Conservation (phyloP, 2,888 invertebrate species). For the Tridacna gigas region DNA sequence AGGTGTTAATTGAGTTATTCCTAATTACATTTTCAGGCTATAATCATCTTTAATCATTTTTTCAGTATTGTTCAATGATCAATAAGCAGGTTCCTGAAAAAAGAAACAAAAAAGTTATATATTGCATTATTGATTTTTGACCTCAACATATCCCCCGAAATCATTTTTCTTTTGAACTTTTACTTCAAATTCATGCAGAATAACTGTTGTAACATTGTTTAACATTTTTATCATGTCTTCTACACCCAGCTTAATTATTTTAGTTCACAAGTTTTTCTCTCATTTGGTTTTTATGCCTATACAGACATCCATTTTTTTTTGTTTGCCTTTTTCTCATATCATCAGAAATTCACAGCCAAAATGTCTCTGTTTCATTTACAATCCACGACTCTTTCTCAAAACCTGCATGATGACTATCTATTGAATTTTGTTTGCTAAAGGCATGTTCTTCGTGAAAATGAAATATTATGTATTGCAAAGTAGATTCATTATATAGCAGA, state of each 20-base stretch:
- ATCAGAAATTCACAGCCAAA: too few relatives aligned
- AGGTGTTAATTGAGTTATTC: conserved; percentile 6
- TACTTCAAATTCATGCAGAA: not conserved
- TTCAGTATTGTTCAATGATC: conserved; percentile 13
- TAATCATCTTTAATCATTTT: conserved; percentile 15
- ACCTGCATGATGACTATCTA: too few relatives aligned
- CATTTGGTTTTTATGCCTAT: not conserved
- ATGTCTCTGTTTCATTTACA: too few relatives aligned
- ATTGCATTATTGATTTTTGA: not conserved
- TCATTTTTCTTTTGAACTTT: not conserved
- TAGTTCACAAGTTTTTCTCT: conserved; percentile 9
- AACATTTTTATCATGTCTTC: conserved; percentile 20
- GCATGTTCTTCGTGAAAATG: too few relatives aligned
- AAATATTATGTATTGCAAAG: too few relatives aligned
- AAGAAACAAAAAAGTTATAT: not conserved
- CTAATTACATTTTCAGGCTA: conserved; percentile 22
- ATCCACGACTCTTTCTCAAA: too few relatives aligned
- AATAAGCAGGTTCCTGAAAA: conserved; percentile 2
- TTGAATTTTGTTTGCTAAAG: too few relatives aligned
- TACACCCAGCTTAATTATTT: conserved; percentile 6
- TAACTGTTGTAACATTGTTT: conserved; percentile 23
- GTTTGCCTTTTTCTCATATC: conserved; percentile 2
- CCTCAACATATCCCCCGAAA: too few relatives aligned
- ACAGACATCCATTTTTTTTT: conserved; percentile 11
- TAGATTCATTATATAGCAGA: too few relatives aligned